Evolutionary conservation across 2,888 invertebrate species (phyloP), one percentile per base, ranked within the genome.

Genomic region (Aromia moschata): DNA sequence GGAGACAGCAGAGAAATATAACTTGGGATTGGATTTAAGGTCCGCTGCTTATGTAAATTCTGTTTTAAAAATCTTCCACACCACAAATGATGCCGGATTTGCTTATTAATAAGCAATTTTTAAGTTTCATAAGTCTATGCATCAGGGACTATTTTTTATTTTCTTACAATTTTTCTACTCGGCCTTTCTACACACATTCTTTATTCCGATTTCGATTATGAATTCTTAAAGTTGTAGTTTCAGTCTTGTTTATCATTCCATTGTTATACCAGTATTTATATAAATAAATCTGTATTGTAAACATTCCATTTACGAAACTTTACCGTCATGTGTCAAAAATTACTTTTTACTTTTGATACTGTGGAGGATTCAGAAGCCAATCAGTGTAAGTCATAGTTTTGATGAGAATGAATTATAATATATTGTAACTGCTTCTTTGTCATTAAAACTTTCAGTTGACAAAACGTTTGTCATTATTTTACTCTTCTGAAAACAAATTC

Each of bases 1-100:
- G 91, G 89, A 90, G 79, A 94, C 95, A 16, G 93, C 95, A 31
- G 87, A 91, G 85, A 91, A 92, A 80, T 96, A 93, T 85, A 91
- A 96, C 80, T 85, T 98, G 58, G 98, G 98, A 58, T 67, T 67
- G 68, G 98, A 99, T 83, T 84, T 99, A 71, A 89, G 99, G 80
- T 94, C 96, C 56, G 98, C 99, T 25, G 98, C 98, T 33, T 99
- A 96, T 80, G 92, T 94, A 49, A 96, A 94, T 82, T 92, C 98
- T 40, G 93, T 99, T 69, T 93, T 94, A 80, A 99, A 99, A 82
- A 97, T 98, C 78, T 96, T 96, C 85, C 91, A 90, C 61, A 95
- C 96, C 14, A 93, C 96, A 82, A 91, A 93, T 67, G 94, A 95
- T 78, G 96, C 97, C 67, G 98, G 98, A 36, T 68, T 68, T 31